These are phyloP conservation scores for Stichodactyla helianthus DNA, from an alignment of 64 coral and sea anemone genomes.

Conservation along the genomic window DNA sequence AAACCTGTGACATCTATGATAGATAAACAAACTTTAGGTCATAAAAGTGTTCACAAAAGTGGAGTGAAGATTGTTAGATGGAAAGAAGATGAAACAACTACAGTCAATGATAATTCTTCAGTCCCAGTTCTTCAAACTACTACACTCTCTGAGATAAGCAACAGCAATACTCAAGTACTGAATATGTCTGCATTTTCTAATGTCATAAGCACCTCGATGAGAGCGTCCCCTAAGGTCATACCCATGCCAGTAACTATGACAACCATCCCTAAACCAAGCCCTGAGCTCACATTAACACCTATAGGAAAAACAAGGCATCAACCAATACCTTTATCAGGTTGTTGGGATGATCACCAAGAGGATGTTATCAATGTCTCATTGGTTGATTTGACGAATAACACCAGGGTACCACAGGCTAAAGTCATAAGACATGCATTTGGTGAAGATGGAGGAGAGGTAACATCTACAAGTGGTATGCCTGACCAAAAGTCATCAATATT, in stretches of 20 bases:
- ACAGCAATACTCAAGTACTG: not conserved
- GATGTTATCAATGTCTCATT: not conserved
- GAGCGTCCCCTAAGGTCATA: not conserved
- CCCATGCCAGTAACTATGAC: conserved; percentile 58
- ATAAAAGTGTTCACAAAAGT: not conserved
- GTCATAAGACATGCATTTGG: conserved; percentile 13
- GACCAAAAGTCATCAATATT: not conserved
- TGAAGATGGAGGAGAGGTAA: not conserved
- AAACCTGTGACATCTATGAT: not conserved
- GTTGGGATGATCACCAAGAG: not conserved
- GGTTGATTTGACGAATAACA: conserved; percentile 18
- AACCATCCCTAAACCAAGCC: conserved; percentile 54
- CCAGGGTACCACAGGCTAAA: conserved; percentile 9
- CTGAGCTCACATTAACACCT: conserved; percentile 77
- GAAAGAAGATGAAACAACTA: conserved; percentile 40
- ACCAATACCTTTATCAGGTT: conserved; percentile 47
- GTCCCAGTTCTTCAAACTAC: not conserved
- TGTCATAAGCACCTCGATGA: not conserved
- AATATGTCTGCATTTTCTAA: not conserved
- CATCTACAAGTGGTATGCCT: not conserved
- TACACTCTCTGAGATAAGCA: not conserved
- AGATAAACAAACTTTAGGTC: not conserved
- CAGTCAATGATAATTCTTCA: not conserved
- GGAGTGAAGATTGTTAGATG: conserved; percentile 38
- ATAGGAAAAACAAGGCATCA: conserved; percentile 19